Conservation (phyloP, 2,888 invertebrate genomes). For the Lasioglossum lativentre region DNA sequence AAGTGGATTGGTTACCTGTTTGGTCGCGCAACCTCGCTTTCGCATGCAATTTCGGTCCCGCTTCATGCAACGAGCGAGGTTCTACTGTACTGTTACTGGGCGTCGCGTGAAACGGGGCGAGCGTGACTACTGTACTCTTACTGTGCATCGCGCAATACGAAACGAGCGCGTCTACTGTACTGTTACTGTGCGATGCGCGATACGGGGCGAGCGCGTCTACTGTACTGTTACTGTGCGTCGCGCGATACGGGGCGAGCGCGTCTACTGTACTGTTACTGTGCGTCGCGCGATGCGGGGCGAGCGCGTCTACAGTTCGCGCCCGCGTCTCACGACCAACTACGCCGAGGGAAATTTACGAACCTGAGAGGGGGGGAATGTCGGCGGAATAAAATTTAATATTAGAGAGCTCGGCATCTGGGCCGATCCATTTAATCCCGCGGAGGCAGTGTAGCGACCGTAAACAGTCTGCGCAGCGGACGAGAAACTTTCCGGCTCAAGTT, state of each 20-base stretch:
- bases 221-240: too few species aligned
- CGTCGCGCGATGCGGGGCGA: background rate
- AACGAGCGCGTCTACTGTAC: too few species aligned
- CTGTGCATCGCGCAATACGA: too few species aligned
- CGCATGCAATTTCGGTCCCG: background rate
- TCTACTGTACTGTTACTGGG: background rate
- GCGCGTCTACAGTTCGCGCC: background rate
- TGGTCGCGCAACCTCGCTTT: background rate
- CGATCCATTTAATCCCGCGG: slow-evolving; percentile 52
- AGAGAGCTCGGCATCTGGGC: slow-evolving; percentile 33
- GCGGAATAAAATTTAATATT: slow-evolving; percentile 55
- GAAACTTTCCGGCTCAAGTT: slow-evolving; percentile 7
- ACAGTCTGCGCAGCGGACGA: slow-evolving; percentile 5
- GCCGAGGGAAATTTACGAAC: slow-evolving; percentile 45
- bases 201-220: background rate
- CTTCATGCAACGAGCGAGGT: background rate
- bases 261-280: background rate
- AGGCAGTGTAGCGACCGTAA: slow-evolving; percentile 33
- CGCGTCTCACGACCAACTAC: background rate
- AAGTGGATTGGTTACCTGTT: background rate
- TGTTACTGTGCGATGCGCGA: too few species aligned
- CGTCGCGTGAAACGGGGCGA: too few species aligned
- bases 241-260: background rate
- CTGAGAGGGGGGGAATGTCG: slow-evolving; percentile 16
- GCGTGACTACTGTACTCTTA: too few species aligned